Evolutionary conservation across 2,797 vertebrate species (phyloP), one percentile per base, ranked within the genome.

Genomic region (Micromesistius poutassou): DNA sequence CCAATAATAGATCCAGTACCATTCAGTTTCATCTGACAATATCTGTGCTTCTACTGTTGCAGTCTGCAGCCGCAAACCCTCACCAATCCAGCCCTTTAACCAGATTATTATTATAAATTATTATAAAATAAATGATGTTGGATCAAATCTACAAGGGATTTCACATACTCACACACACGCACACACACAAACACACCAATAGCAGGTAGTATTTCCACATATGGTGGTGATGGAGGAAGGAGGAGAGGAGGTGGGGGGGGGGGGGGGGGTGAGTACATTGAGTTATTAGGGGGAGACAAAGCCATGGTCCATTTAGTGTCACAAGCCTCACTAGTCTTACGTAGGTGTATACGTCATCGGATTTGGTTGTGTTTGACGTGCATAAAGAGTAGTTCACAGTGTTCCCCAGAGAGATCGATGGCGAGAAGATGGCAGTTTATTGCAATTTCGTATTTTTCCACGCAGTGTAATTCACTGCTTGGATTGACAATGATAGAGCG

Each of bases 151-250:
- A 68, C 62, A 68, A 68, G 25, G 14, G 62, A 28, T 28, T 68
- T 50, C 0, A 62, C 55, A 25, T 12, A 66, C n/a, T 2, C 19
- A 25, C n/a, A 25, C 42, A 46, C 42, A 46, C 14, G 16, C n/a
- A 66, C 62, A 66, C 89, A 84, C 84, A 86, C 79, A 76, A 80
- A 90, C 80, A 80, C 77, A 71, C 89, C 74, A 79, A 88, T 79
- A 90, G 87, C 84, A 89, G 82, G 82, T 84, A 0, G 42, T 46
- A 38, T 72, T 46, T 38, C 68, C 66, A 71, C 55, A 62, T 62
- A 25, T 62, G 22, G 55, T 8, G 46, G 46, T 2, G 55, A 62
- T n/a, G n/a, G 55, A 62, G 55, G n/a, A 22, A 22, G 55, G n/a
- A 7, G 25, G 30, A 12, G n/a, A 16, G 13, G n/a, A 8, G 30